Conservation (phyloP, 92 coral and sea anemone genomes). For the Isaurus tuberculatus region DNA sequence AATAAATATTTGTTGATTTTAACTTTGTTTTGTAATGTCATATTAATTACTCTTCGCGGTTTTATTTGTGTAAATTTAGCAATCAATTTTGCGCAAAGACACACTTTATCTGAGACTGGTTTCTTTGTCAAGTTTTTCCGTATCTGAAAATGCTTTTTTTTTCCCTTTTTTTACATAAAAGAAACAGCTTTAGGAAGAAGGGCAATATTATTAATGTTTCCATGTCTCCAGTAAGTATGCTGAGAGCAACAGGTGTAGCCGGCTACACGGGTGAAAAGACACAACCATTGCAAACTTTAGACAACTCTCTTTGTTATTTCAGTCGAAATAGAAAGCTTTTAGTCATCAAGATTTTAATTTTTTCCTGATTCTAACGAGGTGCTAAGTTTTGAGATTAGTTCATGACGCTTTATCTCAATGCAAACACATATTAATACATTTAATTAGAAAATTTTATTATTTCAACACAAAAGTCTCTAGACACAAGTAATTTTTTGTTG, state of each 20-base stretch:
- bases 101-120: too few species aligned
- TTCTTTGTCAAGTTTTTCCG: too few species aligned
- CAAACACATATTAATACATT: neutral
- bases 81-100: neutral
- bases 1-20: neutral
- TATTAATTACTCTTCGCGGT: neutral
- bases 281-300: neutral
- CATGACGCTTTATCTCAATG: neutral
- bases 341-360: neutral
- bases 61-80: neutral
- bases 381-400: neutral
- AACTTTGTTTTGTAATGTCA: neutral
- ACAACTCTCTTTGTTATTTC: neutral
- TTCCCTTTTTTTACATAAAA: too few species aligned
- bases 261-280: too few species aligned
- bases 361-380: slow-evolving; percentile 6
- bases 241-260: too few species aligned
- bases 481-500: neutral
- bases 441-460: neutral
- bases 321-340: neutral
- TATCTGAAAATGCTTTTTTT: too few species aligned
- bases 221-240: too few species aligned
- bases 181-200: too few species aligned
- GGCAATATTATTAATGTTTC: too few species aligned
- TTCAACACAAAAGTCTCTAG: neutral